These are phyloP conservation scores for Neuroterus valhalla DNA, from an alignment of 1,140 invertebrate genomes.

Conservation along the genomic window DNA sequence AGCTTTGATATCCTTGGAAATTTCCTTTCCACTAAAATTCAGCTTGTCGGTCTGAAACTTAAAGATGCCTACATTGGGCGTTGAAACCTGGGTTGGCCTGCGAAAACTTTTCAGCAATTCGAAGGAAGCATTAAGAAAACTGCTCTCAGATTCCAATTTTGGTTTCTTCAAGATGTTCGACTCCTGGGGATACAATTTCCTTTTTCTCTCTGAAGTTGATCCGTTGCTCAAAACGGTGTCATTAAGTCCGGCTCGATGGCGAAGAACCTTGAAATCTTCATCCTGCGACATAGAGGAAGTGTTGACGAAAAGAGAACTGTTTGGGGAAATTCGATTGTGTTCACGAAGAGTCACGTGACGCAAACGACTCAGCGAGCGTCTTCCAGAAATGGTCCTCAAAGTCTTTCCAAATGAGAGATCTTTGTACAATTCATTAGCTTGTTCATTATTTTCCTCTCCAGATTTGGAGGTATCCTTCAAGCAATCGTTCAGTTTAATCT, in stretches of 20 bases:
- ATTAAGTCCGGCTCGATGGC: constrained; percentile 46
- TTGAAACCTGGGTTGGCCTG: constrained; percentile 60
- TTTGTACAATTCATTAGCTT: constrained; percentile 38
- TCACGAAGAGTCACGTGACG: constrained; percentile 61
- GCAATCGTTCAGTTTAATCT: constrained; percentile 67
- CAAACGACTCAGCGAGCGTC: constrained; percentile 59
- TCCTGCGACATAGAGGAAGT: constrained; percentile 57
- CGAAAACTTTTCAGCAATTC: constrained; percentile 53
- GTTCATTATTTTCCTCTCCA: constrained; percentile 41
- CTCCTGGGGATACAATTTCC: constrained; percentile 51
- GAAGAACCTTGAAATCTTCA: constrained; percentile 54
- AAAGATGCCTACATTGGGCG: constrained; percentile 42
- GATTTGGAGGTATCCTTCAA: constrained; percentile 59
- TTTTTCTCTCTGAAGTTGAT: constrained; percentile 57
- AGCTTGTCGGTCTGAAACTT: constrained; percentile 57
- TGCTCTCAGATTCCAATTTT: constrained; percentile 51
- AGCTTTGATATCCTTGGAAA: constrained; percentile 35
- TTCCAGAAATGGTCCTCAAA: constrained; percentile 62
- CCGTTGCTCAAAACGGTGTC: constrained; percentile 50
- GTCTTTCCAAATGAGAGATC: constrained; percentile 65
- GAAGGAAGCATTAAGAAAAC: constrained; percentile 58
- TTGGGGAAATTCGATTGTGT: constrained; percentile 57
- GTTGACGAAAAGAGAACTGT: constrained; percentile 65
- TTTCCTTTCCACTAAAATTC: constrained; percentile 41
- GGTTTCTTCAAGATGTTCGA: constrained; percentile 52